A percentile compares a stretch with the other conserved stretches of the same genome.
Evolutionary conservation across 2,797 vertebrate species (phyloP).

Genomic region (Pangasius djambal): DNA sequence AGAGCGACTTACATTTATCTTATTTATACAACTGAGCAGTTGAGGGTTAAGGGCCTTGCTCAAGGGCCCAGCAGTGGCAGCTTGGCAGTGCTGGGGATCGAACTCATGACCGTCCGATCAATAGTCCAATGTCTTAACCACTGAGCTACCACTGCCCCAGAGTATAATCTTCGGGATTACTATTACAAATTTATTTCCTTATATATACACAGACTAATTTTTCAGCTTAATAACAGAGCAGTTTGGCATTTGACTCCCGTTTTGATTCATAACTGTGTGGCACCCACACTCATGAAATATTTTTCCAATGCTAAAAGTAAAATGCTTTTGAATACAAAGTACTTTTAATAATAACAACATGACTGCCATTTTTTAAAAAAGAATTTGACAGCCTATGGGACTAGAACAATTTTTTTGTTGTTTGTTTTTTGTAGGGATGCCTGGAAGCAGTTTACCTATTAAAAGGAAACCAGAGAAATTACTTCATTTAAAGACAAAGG

Average conservation of each 20-base stretch:
- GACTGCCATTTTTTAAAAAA: neutral
- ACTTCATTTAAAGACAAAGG: slow-evolving; percentile 91
- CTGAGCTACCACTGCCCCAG: too few species aligned
- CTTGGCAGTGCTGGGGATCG: too few species aligned
- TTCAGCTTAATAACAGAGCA: neutral
- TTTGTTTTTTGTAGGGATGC: slow-evolving; percentile 72
- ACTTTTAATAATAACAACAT: neutral
- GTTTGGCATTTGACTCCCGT: too few species aligned
- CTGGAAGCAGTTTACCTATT: slow-evolving; percentile 82
- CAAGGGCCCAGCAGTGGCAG: too few species aligned
- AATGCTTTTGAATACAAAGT: neutral
- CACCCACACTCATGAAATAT: neutral
- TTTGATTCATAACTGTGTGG: neutral
- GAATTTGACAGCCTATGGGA: neutral
- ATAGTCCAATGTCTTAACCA: too few species aligned
- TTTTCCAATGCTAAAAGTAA: neutral
- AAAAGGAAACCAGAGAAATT: slow-evolving; percentile 87
- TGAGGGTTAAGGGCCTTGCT: too few species aligned
- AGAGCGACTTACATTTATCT: too few species aligned
- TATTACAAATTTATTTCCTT: neutral
- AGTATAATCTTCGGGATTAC: neutral
- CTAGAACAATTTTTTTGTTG: neutral
- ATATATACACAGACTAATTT: neutral
- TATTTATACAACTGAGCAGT: too few species aligned
- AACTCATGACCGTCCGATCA: too few species aligned